Evolutionary conservation across 2,113 vertebrate species (phyloP).

Genomic region (Calidris pugnax): DNA sequence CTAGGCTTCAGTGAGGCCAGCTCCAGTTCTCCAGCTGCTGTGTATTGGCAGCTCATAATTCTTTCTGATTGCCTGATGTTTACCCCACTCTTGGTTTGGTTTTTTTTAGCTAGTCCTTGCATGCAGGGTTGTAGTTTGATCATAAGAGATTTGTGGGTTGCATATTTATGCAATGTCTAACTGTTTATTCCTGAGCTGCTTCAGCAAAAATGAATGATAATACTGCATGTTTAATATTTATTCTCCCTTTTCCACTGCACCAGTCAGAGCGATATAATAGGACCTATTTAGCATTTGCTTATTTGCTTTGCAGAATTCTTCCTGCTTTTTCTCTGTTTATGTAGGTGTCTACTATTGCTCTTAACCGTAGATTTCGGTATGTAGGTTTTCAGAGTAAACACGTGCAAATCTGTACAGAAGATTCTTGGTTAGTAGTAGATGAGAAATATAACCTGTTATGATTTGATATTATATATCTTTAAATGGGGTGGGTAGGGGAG

Average conservation of each 20-base stretch:
- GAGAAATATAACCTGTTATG: not conserved
- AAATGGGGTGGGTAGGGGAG: not conserved
- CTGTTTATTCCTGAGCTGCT: not conserved
- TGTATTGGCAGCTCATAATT: not conserved
- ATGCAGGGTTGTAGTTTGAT: not conserved
- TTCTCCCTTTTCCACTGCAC: not conserved
- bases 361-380: not conserved
- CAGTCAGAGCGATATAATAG: not conserved
- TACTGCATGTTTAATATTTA: not conserved
- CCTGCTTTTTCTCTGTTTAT: not conserved
- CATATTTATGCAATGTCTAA: not conserved
- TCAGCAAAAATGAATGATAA: not conserved
- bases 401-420: not conserved
- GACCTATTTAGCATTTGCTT: not conserved
- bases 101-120: not conserved
- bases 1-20: not conserved
- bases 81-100: not conserved
- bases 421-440: conserved; percentile 22
- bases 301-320: not conserved
- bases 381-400: conserved; percentile 29
- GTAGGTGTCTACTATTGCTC: conserved; percentile 13
- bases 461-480: not conserved
- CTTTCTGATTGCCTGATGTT: not conserved
- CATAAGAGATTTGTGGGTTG: not conserved
- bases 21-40: not conserved